phyloP scores from a whole-genome alignment of 1,140 invertebrate species.

The Platorchestia sp. region DNA sequence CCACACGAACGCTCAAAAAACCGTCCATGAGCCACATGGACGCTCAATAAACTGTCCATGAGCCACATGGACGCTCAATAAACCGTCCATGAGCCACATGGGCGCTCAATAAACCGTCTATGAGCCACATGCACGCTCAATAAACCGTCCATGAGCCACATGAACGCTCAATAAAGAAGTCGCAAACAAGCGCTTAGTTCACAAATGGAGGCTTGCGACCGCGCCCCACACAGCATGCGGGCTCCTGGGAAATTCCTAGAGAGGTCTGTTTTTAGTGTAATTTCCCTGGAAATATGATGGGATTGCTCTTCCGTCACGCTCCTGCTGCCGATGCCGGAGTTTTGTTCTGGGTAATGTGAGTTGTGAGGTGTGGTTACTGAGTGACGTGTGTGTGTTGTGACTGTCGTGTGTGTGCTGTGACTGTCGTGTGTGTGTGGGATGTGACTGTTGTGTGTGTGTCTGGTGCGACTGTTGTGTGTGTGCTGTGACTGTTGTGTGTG shows the following conservation, averaged over 20 bases:
- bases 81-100: not conserved
- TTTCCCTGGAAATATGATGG: not conserved
- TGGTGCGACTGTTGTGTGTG: too few relatives aligned
- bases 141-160: not conserved
- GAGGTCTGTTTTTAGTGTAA: not conserved
- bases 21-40: too few relatives aligned
- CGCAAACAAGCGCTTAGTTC: not conserved
- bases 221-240: too few relatives aligned
- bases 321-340: not conserved
- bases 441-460: not conserved
- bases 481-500: too few relatives aligned
- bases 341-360: not conserved
- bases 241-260: not conserved
- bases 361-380: not conserved
- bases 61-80: too few relatives aligned
- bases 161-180: not conserved
- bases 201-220: not conserved
- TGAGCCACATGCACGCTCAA: too few relatives aligned
- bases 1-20: too few relatives aligned
- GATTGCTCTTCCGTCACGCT: not conserved
- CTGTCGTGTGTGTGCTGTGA: not conserved
- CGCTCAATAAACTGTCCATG: too few relatives aligned
- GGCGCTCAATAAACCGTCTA: not conserved
- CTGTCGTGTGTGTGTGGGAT: not conserved
- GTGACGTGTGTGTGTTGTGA: not conserved